These are phyloP conservation scores for Neomonachus schauinslandi DNA, from an alignment of 2,113 vertebrate genomes.

Conservation along the genomic window DNA sequence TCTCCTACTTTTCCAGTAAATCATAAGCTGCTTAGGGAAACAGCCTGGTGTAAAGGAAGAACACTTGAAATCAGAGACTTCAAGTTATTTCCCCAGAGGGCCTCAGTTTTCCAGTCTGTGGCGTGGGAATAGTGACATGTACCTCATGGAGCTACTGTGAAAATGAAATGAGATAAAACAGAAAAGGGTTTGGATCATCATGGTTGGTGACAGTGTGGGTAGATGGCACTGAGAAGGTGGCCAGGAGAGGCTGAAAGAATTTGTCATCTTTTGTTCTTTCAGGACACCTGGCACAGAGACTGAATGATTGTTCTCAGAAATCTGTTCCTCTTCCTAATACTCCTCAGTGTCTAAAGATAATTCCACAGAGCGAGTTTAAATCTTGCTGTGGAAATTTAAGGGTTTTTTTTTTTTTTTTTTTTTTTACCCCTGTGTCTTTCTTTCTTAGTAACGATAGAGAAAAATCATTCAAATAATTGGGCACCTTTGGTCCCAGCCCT, in stretches of 20 bases:
- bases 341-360: slow-evolving; percentile 13
- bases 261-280: not conserved
- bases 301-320: not conserved
- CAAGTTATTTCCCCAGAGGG: not conserved
- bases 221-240: not conserved
- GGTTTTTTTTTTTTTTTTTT: not conserved
- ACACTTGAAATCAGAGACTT: not conserved
- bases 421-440: not conserved
- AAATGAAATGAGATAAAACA: not conserved
- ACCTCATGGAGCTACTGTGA: not conserved
- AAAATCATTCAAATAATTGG: slow-evolving; percentile 8
- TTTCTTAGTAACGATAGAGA: not conserved
- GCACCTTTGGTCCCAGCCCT: not conserved
- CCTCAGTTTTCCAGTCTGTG: not conserved
- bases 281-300: not conserved
- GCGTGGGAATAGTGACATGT: not conserved
- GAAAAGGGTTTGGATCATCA: not conserved
- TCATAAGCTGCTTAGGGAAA: not conserved
- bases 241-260: not conserved
- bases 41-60: not conserved
- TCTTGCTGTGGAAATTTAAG: not conserved
- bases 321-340: not conserved
- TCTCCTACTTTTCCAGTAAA: not conserved
- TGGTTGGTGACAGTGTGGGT: not conserved
- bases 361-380: not conserved